A percentile compares a stretch with the other conserved stretches of the same genome.
phyloP scores from a whole-genome alignment of 2,113 vertebrate genomes.

The Oncorhynchus gorbuscha region DNA sequence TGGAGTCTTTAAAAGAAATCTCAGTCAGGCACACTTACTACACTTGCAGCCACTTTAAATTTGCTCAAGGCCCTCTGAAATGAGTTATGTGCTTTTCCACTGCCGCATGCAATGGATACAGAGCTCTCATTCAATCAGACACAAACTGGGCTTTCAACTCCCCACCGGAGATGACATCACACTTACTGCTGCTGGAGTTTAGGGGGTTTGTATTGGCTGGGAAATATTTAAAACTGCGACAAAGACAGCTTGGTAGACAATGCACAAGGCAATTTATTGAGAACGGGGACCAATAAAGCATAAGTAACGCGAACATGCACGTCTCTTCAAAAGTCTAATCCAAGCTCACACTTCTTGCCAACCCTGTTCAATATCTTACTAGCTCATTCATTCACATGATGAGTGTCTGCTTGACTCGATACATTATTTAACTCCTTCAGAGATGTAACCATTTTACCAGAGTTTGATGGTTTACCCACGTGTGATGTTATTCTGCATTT shows the following conservation, averaged over 20 bases:
- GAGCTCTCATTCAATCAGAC: not conserved
- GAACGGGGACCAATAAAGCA: too few species aligned
- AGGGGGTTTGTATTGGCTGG: too few species aligned
- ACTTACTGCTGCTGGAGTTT: not conserved
- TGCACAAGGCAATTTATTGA: too few species aligned
- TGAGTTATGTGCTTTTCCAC: not conserved
- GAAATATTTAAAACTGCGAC: too few species aligned
- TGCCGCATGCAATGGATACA: not conserved
- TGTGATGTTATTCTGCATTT: not conserved
- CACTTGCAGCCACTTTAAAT: not conserved
- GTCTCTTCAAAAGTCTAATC: not conserved
- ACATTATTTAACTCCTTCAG: not conserved
- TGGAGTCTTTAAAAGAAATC: not conserved
- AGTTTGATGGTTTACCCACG: not conserved
- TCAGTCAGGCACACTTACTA: not conserved
- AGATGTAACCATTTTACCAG: not conserved
- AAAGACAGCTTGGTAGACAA: too few species aligned
- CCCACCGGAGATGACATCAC: not conserved
- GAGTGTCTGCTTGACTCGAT: not conserved
- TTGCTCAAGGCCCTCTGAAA: not conserved
- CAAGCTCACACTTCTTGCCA: not conserved
- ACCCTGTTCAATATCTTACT: not conserved
- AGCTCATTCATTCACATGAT: not conserved
- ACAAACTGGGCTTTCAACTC: not conserved
- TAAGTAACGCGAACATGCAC: not conserved